These are phyloP conservation scores for Hydrocynus forskahlii DNA, from an alignment of 2,797 vertebrate species.

Conservation along the genomic window DNA sequence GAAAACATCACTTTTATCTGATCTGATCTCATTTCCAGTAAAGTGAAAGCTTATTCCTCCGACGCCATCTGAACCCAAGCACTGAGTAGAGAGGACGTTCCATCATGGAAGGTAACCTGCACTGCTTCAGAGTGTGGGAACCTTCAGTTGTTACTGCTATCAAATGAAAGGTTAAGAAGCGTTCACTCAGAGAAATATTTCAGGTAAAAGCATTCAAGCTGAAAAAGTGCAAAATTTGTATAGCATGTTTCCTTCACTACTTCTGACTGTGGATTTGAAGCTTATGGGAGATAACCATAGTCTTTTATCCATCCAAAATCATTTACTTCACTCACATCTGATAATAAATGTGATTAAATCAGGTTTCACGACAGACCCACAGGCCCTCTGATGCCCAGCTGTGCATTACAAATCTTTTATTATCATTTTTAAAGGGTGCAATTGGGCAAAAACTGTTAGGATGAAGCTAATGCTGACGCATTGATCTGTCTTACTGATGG, in stretches of 20 bases:
- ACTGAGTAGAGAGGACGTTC: neutral
- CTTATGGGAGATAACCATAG: neutral
- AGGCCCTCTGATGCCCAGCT: neutral
- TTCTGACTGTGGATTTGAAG: neutral
- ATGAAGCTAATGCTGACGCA: neutral
- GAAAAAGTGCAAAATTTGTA: neutral
- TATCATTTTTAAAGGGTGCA: neutral
- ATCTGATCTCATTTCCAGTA: conserved; percentile 26
- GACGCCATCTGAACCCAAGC: neutral
- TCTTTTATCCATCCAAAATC: neutral
- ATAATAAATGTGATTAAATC: neutral
- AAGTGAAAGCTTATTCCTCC: conserved; percentile 20
- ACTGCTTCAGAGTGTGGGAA: conserved; percentile 6
- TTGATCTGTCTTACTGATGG: neutral
- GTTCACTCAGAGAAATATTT: neutral
- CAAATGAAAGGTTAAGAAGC: neutral
- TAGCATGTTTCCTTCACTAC: too few species aligned
- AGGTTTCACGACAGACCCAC: neutral
- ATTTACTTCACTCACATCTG: neutral
- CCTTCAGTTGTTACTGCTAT: neutral
- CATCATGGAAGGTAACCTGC: neutral
- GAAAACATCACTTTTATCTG: conserved; percentile 8
- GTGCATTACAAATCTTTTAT: neutral
- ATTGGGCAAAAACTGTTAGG: neutral
- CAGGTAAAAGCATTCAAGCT: neutral